phyloP scores from a whole-genome alignment of 2,113 vertebrate species.

The Cranoglanis bouderius region DNA sequence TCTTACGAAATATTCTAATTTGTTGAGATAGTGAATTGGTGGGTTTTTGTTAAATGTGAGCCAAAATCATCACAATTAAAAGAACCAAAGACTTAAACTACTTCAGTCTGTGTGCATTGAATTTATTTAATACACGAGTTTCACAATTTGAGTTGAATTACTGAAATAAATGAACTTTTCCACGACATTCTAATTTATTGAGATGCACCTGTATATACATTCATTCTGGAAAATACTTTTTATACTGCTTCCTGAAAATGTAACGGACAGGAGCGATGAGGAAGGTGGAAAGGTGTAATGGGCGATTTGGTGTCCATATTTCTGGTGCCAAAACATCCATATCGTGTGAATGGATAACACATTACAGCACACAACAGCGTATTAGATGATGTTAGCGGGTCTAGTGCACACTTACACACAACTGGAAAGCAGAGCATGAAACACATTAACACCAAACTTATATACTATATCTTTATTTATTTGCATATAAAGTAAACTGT shows the following conservation, averaged over 20 bases:
- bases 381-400: background rate
- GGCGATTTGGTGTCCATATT: background rate
- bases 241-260: conserved; percentile 37
- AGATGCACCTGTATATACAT: too few species aligned
- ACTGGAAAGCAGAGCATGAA: background rate
- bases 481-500: background rate
- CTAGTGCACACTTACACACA: background rate
- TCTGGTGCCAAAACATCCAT: background rate
- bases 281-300: background rate
- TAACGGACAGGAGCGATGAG: conserved; percentile 40
- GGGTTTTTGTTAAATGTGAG: too few species aligned
- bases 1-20: too few species aligned
- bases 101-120: too few species aligned
- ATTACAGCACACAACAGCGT: background rate
- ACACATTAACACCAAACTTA: background rate
- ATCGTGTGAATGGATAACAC: background rate
- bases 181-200: too few species aligned
- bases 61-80: too few species aligned
- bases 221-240: conserved; percentile 55
- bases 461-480: background rate
- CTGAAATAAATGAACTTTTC: too few species aligned
- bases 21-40: too few species aligned
- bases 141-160: too few species aligned
- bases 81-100: too few species aligned
- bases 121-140: too few species aligned